phyloP scores from a whole-genome alignment of 2,113 vertebrate genomes.

The Fulica atra region DNA sequence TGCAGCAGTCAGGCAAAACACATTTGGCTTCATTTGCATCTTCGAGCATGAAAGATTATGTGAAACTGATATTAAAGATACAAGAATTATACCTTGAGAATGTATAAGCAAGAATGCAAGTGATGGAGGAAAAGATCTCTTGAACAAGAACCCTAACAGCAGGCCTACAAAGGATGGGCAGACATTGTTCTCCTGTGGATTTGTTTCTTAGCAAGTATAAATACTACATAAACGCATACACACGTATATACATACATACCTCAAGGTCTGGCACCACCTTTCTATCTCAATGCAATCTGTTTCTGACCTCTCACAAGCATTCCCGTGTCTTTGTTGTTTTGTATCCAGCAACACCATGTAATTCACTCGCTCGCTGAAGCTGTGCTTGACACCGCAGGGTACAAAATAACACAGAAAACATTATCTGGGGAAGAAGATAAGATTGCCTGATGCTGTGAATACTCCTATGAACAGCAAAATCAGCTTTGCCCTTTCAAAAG shows the following conservation, averaged over 20 bases:
- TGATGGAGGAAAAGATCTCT: neutral
- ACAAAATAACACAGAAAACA: slow-evolving; percentile 33
- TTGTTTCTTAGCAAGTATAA: neutral
- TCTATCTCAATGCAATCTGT: neutral
- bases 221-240: neutral
- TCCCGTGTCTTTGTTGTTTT: neutral
- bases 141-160: neutral
- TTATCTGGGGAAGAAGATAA: slow-evolving; percentile 45
- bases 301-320: neutral
- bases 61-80: neutral
- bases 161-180: neutral
- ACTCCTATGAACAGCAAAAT: slow-evolving; percentile 8
- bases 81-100: neutral
- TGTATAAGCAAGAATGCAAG: neutral
- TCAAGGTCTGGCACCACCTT: neutral
- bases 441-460: neutral
- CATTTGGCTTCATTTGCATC: neutral
- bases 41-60: neutral
- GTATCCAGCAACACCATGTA: slow-evolving; percentile 7
- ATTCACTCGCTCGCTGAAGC: slow-evolving; percentile 27
- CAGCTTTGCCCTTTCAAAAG: slow-evolving; percentile 42
- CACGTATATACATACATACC: neutral
- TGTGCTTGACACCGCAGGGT: slow-evolving; percentile 22
- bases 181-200: neutral
- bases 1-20: neutral